These are phyloP conservation scores for Silurus meridionalis DNA, from an alignment of 2,113 vertebrate genomes.

Conservation along the genomic window DNA sequence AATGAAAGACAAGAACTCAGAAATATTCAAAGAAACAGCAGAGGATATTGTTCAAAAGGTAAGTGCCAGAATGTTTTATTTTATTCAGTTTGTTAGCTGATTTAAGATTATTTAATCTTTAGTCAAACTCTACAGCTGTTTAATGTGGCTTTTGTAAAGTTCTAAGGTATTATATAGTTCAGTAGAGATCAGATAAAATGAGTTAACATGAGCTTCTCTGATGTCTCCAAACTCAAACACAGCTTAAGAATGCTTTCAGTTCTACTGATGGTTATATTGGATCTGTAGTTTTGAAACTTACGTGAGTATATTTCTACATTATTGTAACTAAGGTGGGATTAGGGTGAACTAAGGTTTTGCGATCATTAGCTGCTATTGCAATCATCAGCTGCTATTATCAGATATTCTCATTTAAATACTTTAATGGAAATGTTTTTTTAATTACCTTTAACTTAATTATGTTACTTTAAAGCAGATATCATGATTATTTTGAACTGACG, in stretches of 20 bases:
- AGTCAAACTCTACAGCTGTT: neutral
- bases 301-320: conserved; percentile 8
- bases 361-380: neutral
- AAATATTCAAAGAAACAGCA: fast-evolving
- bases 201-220: neutral
- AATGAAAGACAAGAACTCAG: neutral
- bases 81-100: neutral
- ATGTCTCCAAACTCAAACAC: conserved; percentile 1
- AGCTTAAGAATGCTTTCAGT: neutral
- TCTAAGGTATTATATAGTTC: neutral
- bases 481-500: neutral
- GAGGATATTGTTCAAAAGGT: fast-evolving
- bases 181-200: neutral
- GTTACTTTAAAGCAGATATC: neutral
- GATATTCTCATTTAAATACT: neutral
- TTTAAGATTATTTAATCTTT: neutral
- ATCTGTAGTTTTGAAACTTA: conserved; percentile 11
- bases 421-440: neutral
- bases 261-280: fast-evolving
- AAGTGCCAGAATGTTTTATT: neutral
- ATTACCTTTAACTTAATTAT: neutral
- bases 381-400: neutral
- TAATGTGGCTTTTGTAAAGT: neutral
- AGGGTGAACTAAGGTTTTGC: neutral
- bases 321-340: neutral